Evolutionary conservation across 2,113 vertebrate species (phyloP), one percentile per base, ranked within the genome.

Genomic region (Platysteira castanea): DNA sequence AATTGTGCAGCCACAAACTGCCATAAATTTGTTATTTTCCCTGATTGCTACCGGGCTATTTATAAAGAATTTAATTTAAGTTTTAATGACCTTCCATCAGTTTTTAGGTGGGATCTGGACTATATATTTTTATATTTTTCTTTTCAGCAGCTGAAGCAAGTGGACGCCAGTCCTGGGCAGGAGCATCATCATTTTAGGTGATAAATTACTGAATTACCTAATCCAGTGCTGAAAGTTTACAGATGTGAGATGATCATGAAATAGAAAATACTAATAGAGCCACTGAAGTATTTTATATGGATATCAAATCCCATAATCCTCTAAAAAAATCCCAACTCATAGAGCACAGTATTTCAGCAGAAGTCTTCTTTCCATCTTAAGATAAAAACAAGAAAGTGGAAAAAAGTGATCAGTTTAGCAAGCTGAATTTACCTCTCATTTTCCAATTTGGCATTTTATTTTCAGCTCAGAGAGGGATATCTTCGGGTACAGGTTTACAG

Each of bases 261-360:
- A 68, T 4, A 33, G 14, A 67, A 49, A 46, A 75, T 18, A 24
- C 1, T 11, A 9, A 20, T 10, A 70, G 23, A 83, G 4, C 2
- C 15, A 41, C 2, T 54, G 3, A 64, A 75, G 8, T 86, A 35
- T 68, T 89, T 68, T 18, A 71, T 9, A 44, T 5, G 24, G 21
- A 73, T 60, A 20, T 19, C 2, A 5, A 90, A 84, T 21, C 26
- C 8, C 7, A 4, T 21, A 23, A 68, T 59, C 30, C 54, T 3
- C 7, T 60, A 23, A 77, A 68, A 69, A 1, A 0, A 2, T 4
- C 8, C 10, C 8, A 70, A 11, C 6, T 53, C 35, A 31, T 0
- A 7, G 35, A 59, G 15, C 2, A 46, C 6, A 41, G 4, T 31
- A 53, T 70, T 74, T 73, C 54, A 84, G 28, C 39, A 80, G 23